These are phyloP conservation scores for Drosophila biarmipes DNA, from an alignment of 1,140 invertebrate species.

Conservation along the genomic window DNA sequence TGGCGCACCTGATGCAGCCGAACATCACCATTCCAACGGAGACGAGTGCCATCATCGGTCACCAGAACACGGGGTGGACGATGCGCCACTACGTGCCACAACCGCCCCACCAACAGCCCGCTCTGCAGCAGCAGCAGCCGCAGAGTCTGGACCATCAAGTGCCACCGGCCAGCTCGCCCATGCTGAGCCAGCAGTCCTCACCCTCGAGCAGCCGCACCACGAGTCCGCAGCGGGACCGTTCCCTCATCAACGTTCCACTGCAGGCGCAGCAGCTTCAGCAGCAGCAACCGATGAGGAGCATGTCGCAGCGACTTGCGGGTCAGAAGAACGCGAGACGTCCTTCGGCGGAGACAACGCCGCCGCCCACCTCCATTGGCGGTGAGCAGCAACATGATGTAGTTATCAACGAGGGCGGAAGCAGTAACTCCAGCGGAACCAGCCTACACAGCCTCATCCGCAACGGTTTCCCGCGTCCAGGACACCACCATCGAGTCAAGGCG, in stretches of 20 bases:
- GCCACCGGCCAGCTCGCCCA: constrained; percentile 86
- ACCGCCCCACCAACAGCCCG: constrained; percentile 50
- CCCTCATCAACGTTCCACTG: constrained; percentile 78
- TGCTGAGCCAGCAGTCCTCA: constrained; percentile 86
- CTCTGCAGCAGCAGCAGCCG: constrained; percentile 44
- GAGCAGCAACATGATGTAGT: constrained; percentile 57
- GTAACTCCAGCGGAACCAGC: constrained; percentile 56
- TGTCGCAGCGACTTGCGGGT: constrained; percentile 67
- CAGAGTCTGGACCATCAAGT: constrained; percentile 74
- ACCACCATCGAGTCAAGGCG: constrained; percentile 73
- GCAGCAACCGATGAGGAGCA: constrained; percentile 70
- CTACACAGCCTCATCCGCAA: constrained; percentile 78
- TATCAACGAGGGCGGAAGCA: constrained; percentile 54
- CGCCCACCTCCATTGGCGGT: constrained; percentile 69
- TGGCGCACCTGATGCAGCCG: constrained; percentile 77
- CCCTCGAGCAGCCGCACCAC: constrained; percentile 87
- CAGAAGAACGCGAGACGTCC: constrained; percentile 80
- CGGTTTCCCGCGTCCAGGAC: constrained; percentile 64
- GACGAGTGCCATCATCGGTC: constrained; percentile 76
- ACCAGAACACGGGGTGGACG: constrained; percentile 63
- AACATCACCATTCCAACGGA: constrained; percentile 82
- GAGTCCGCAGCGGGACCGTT: constrained; percentile 86
- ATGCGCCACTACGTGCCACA: constrained; percentile 62
- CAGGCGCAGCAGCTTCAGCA: constrained; percentile 58
- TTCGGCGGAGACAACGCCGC: constrained; percentile 85